These are phyloP conservation scores for Drosophila meridiana DNA, from an alignment of 2,888 invertebrate species.

Conservation along the genomic window DNA sequence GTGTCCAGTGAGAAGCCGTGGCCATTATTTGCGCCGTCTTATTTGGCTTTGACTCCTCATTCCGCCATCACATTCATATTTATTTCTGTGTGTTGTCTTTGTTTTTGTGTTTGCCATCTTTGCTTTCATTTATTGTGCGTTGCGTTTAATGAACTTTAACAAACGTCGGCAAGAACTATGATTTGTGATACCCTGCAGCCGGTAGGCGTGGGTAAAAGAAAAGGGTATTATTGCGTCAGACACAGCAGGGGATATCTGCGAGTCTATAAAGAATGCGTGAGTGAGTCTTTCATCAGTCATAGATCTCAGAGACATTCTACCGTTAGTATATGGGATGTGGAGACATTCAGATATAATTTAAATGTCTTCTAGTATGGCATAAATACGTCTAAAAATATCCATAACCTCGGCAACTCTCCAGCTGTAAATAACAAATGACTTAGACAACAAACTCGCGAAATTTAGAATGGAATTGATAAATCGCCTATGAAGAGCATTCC, in stretches of 20 bases:
- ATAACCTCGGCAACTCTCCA: not conserved
- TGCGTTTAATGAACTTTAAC: conserved; percentile 74
- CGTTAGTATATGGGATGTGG: not conserved
- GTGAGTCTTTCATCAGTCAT: not conserved
- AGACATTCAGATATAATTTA: not conserved
- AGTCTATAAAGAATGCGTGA: not conserved
- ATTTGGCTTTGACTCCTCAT: conserved; percentile 49
- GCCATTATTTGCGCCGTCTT: conserved; percentile 65
- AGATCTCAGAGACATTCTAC: not conserved
- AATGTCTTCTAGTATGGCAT: not conserved
- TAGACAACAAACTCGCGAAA: conserved; percentile 65
- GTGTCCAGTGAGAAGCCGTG: conserved; percentile 48
- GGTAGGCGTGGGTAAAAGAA: conserved; percentile 5
- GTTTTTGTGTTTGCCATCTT: conserved; percentile 24
- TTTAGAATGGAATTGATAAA: conserved; percentile 23
- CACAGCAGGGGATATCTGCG: not conserved
- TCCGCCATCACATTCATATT: conserved; percentile 41
- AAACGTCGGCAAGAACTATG: conserved; percentile 64
- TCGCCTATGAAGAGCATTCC: conserved; percentile 21
- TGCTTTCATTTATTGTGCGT: conserved; percentile 36
- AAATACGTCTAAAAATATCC: not conserved
- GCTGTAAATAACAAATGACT: conserved; percentile 62
- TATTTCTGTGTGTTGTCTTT: conserved; percentile 17
- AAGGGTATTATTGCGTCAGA: not conserved
- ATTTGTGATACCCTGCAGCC: conserved; percentile 47